These are phyloP conservation scores for Porites australiensis DNA, from an alignment of 64 coral and sea anemone genomes.

Conservation along the genomic window DNA sequence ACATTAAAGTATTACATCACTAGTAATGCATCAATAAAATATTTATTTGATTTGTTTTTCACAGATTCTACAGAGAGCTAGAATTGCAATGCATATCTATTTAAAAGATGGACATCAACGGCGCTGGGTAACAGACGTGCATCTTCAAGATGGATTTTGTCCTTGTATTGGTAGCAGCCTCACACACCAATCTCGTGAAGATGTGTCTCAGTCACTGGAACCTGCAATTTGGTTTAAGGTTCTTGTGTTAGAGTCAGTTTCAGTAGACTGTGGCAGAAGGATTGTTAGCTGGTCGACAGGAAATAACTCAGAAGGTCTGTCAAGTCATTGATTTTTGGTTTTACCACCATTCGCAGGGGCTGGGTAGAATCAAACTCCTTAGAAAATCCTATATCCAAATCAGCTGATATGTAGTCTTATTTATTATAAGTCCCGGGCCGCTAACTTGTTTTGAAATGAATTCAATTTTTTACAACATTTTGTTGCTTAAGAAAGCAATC, in stretches of 20 bases:
- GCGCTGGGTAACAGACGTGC: slow-evolving; percentile 79
- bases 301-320: slow-evolving; percentile 33
- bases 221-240: slow-evolving; percentile 96
- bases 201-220: slow-evolving; percentile 60
- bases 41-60: background rate
- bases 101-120: slow-evolving; percentile 88
- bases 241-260: slow-evolving; percentile 84
- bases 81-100: slow-evolving; percentile 75
- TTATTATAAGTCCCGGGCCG: too few relatives aligned
- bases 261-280: slow-evolving; percentile 80
- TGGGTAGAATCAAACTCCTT: too few relatives aligned
- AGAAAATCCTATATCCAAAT: background rate
- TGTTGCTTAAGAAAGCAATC: too few relatives aligned
- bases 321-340: too few relatives aligned
- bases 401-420: background rate
- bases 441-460: too few relatives aligned
- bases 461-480: too few relatives aligned
- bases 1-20: too few relatives aligned
- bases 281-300: slow-evolving; percentile 84
- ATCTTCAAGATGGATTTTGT: slow-evolving; percentile 80
- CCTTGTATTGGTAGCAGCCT: slow-evolving; percentile 68
- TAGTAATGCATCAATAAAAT: too few relatives aligned
- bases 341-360: too few relatives aligned
- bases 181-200: background rate
- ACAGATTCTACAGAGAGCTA: background rate